Evolutionary conservation across 2,797 vertebrate genomes (phyloP).

Genomic region (Hypotaenidia philippensis): DNA sequence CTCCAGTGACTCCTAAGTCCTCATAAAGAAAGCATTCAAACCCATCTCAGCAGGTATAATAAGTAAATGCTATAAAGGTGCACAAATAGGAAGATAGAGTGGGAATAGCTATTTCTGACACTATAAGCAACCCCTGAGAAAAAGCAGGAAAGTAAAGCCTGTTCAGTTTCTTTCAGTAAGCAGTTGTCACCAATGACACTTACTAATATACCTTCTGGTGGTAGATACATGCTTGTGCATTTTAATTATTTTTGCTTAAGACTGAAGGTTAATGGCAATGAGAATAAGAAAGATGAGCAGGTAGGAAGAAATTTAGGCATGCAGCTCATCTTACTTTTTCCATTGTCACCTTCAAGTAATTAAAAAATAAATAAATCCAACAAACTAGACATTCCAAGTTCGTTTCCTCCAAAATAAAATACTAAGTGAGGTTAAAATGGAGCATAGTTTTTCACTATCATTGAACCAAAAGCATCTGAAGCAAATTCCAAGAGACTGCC

Average conservation of each 20-base stretch:
- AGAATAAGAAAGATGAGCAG: background rate
- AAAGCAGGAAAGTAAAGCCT: background rate
- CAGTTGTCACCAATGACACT: background rate
- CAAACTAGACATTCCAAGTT: background rate
- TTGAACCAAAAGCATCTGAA: background rate
- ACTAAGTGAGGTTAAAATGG: background rate
- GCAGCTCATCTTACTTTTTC: background rate
- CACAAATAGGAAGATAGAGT: background rate
- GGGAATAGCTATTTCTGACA: too few relatives aligned
- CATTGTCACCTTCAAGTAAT: background rate
- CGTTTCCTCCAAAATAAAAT: background rate
- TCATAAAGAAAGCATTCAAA: background rate
- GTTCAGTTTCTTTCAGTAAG: background rate
- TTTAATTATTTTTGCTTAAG: background rate
- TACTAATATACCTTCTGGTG: background rate
- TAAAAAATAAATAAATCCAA: background rate
- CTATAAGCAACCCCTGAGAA: background rate
- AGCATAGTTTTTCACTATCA: background rate
- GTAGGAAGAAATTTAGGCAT: background rate
- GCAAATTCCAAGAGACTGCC: background rate
- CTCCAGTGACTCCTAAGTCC: background rate
- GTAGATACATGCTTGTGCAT: background rate
- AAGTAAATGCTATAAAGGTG: background rate
- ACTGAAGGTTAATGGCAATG: background rate
- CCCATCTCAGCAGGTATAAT: background rate